Base-by-base conservation (phyloP, 2,888 invertebrate species). In the Nymphalis polychloros region DNA sequence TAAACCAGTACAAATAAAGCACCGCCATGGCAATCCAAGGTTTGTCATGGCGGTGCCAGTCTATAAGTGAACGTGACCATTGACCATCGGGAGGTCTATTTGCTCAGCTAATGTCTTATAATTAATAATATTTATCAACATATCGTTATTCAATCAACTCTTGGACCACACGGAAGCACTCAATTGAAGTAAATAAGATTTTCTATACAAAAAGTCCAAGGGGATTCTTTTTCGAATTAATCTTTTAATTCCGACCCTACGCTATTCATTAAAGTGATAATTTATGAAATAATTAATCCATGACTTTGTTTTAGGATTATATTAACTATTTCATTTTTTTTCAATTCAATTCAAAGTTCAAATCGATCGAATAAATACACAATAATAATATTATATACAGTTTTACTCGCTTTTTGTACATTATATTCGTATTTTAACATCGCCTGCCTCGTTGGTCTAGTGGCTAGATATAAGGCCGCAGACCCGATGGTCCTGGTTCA, bases 141-240 rank as follows among this genome's bases (percentile, higher is more conserved):
- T 35, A 59, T 47, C 23, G 60, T 52, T 60, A 55, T 66, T 55
- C 65, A 59, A 70, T 60, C 50, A 46, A 31, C 46, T 55, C 53
- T 73, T 73, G 60, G 55, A 67, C 72, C 75, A 66, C 20, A 64
- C 70, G 31, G 62, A 73, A 76, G 75, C 79, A 82, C 81, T 84
- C 82, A 82, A 84, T 87, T 84, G 81, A 84, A 86, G 85, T 89
- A 88, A 89, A 89, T 88, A 89, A 85, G 86, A 88, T 89, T 88
- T 86, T 84, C 87, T 86, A 84, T 84, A 88, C 85, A 86, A 87
- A 83, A 87, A 84, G 83, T 85, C 87, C 78, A 83, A 64, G 23
- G 86, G 81, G 87, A 84, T 84, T 86, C 86, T 84, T 87, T 84
- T 83, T 80, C 73, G 83, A 86, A 88, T 87, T 89, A 89, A 90